Evolutionary conservation across 2,113 vertebrate genomes (phyloP), one percentile per base, ranked within the genome.

Genomic region (Carassius auratus): DNA sequence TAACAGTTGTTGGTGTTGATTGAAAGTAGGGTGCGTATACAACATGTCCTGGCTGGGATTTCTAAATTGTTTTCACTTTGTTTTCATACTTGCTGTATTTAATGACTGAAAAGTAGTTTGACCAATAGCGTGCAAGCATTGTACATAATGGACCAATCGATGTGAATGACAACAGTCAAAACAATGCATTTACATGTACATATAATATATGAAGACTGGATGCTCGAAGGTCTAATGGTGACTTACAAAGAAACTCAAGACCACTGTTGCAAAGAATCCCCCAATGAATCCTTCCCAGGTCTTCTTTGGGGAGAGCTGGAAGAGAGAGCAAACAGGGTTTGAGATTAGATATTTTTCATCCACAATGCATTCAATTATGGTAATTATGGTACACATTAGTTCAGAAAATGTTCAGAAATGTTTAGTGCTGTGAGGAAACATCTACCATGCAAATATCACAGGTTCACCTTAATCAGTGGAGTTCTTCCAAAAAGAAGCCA

Each of bases 281-380:
- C 98, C 98, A 84, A 99, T 99, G 93, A 99, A 99, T 14, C 98
- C 98, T 93, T 99, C 98, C 98, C 98, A 99, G 38, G 98, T 99
- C 94, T 99, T 99, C 93, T 99, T 99, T 36, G 98, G 98, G 57
- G 97, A 99, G 33, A 99, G 93, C 98, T 99, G 92, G 14, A 50
- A 50, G 55, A 73, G n/a, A 62, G 59, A 48, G 13, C 23, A 66
- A 12, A 8, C 4, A 3, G 4, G 8, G 15, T 81, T 8, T 61
- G 73, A 78, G 30, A 74, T 17, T 5, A 76, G 48, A 52, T 10
- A 0, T 38, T 38, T 38, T 21, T 21, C 19, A 71, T 42, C 15
- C 66, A 36, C 64, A 68, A 36, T 4, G 66, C 33, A 38, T 42
- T 19, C 8, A 71, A n/a, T 71, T 13, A 77, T 50, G 77, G 4